phyloP scores from a whole-genome alignment of 1,140 invertebrate genomes.

The Plectrocnemia conspersa region DNA sequence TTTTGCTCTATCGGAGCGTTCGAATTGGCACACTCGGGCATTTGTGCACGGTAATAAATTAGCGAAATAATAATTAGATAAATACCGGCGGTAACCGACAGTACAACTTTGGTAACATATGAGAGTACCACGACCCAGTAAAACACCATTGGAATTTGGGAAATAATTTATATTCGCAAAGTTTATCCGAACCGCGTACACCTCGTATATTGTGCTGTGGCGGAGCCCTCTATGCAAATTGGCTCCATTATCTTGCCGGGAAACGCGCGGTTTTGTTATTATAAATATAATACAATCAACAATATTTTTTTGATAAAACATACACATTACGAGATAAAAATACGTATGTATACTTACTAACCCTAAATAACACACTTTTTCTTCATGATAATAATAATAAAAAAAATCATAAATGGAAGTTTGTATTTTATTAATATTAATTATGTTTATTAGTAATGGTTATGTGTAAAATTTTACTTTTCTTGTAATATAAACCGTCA shows the following conservation, averaged over 20 bases:
- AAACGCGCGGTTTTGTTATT: too few relatives aligned
- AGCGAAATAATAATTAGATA: slow-evolving; percentile 21
- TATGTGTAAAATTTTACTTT: too few relatives aligned
- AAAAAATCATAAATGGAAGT: too few relatives aligned
- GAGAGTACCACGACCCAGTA: slow-evolving; percentile 1
- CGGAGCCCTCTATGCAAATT: slow-evolving; percentile 13
- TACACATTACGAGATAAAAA: too few relatives aligned
- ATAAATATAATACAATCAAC: too few relatives aligned
- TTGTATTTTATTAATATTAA: too few relatives aligned
- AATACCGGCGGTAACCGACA: slow-evolving; percentile 17
- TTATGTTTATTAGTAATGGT: too few relatives aligned
- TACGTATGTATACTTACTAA: not conserved
- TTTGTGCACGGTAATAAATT: too few relatives aligned
- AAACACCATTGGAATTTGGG: slow-evolving; percentile 16
- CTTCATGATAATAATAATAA: not conserved
- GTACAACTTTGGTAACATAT: slow-evolving; percentile 8
- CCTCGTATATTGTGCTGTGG: slow-evolving; percentile 14
- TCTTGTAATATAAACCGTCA: too few relatives aligned
- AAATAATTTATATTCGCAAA: slow-evolving; percentile 21
- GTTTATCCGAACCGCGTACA: slow-evolving; percentile 6
- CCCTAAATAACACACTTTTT: not conserved
- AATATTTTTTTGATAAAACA: too few relatives aligned
- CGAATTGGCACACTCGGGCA: too few relatives aligned
- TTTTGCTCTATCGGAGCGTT: too few relatives aligned
- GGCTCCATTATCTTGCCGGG: slow-evolving; percentile 13